Evolutionary conservation across 1,140 invertebrate species (phyloP), one percentile per base, ranked within the genome.

Genomic region (Popillia japonica): DNA sequence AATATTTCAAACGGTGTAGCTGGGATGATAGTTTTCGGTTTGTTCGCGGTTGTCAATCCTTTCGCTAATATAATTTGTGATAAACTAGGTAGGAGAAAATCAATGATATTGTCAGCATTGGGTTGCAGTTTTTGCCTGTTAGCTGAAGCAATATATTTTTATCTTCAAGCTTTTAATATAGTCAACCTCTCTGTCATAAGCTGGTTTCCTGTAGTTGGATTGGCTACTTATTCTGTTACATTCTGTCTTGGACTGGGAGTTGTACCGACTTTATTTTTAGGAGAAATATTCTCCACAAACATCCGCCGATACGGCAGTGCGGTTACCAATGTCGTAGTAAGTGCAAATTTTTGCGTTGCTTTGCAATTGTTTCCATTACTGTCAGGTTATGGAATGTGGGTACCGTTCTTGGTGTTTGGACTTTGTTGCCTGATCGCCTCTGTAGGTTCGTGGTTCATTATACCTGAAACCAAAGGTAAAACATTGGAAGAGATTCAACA

Each of bases 11-110:
- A 89, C 44, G 91, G 91, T 14, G 86, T 89, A 8, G 90, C 90
- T 68, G 91, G 90, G n/a, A 76, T 79, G n/a, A 89, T 89, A 1
- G 87, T 90, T 14, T 84, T 84, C 0, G 84, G 86, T 0, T 88
- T 93, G 3, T 92, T 93, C 78, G 87, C 95, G 0, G 78, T 91
- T 0, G 91, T 92, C 0, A 91, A 91, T 0, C 87, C 90, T 4
- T 83, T 90, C 74, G 90, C 92, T 0, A 91, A 90, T 0, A 85
- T 92, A 44, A 83, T 93, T 48, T 91, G 94, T 75, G 94, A 95
- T 87, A 90, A 89, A 75, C 87, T 89, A 17, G 94, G 94, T 9
- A 88, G 94, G 80, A 90, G 90, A 82, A 89, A 90, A 20, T 86
- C 95, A 11, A 85, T 94, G 9, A 84, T 91, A 4, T 81, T 91